Evolutionary conservation across 2,113 vertebrate genomes (phyloP), one percentile per base, ranked within the genome.

Genomic region (Bujurquina vittata): DNA sequence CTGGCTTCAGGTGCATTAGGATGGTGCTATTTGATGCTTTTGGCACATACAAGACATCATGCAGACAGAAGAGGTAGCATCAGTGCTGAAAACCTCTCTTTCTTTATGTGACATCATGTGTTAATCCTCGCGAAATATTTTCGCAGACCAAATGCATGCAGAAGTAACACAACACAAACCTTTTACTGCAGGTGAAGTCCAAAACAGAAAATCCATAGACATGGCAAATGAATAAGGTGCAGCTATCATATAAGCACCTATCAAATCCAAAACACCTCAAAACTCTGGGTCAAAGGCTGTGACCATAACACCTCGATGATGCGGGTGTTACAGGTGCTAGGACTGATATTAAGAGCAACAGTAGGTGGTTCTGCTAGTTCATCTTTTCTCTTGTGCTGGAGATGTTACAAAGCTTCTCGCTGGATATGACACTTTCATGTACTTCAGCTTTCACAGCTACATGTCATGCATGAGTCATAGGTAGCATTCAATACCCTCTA

Each of bases 101-200:
- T 26, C 54, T 79, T 79, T 43, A 79, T 57, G 40, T 67, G 63
- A 61, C 2, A 79, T 20, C 52, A 67, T 65, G 77, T 18, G 55
- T 29, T 11, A 26, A 55, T 73, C 49, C 29, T 55, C 3, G 11
- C 5, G 5, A 5, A 15, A 49, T 49, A 15, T 17, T 49, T 49
- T 49, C 17, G 63, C 63, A 46, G 26, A 49, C 46, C 63, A 46
- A 67, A 67, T 10, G 26, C 22, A 26, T 3, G 63, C 43, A 40
- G 63, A 46, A 26, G 14, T 3, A 67, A 17, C 1, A 46, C n/a
- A 67, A 6, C 0, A 12, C 62, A 67, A 67, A 0, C 17, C 4
- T 46, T 67, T 67, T 10, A 67, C 18, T 67, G 43, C 10, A 26
- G 37, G 22, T 46, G 26, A 4, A 67, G 17, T 37, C 37, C 8